Base-by-base conservation (phyloP, 2,797 vertebrate genomes). In the Peromyscus nudipes region DNA sequence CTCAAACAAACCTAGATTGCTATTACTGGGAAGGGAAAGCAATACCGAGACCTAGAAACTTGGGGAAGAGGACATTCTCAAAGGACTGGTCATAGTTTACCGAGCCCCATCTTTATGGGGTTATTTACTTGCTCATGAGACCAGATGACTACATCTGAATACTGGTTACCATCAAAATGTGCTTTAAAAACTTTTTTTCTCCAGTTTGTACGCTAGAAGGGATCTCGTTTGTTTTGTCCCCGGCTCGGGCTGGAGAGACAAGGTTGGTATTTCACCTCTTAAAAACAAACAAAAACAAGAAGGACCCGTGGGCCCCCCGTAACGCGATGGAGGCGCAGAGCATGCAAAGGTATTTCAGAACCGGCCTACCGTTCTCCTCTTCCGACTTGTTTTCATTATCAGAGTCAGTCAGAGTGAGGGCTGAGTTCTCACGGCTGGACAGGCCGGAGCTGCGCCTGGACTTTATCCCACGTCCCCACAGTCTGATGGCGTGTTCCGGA, bases 381-480 rank as follows among this genome's bases (percentile, higher is more conserved):
- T 99, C 99, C 1, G 99, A 99, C 98, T 99, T 99, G 97, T 99
- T 99, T 64, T 99, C 99, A 79, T 99, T 99, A 97, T 99, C 99
- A 1, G 99, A 99, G 98, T 99, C 99, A 1, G 99, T 99, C 96
- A 99, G 99, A 0, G 99, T 99, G 92, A 99, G 99, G 0, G 99
- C 99, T 0, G 99, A 99, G 98, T 99, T 99, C 97, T 99, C 99
- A 0, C 99, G 99, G 97, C 99, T 99, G 94, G 99, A 99, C 85
- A 99, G 99, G 37, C 99, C 99, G 0, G 99, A 99, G 97, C 99
- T 99, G 89, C 99, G 98, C 71, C 99, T 98, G 98, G 99, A 99
- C 96, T 99, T 99, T 84, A 99, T 98, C 43, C 99, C 99, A 92
- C 99, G 98, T 6, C 99, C 99, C 99, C 99, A 99, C 91, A 99